A percentile compares a stretch with the other conserved stretches of the same genome.
These are phyloP conservation scores for Phengaris arion DNA, from an alignment of 2,888 invertebrate species.

Conservation along the genomic window DNA sequence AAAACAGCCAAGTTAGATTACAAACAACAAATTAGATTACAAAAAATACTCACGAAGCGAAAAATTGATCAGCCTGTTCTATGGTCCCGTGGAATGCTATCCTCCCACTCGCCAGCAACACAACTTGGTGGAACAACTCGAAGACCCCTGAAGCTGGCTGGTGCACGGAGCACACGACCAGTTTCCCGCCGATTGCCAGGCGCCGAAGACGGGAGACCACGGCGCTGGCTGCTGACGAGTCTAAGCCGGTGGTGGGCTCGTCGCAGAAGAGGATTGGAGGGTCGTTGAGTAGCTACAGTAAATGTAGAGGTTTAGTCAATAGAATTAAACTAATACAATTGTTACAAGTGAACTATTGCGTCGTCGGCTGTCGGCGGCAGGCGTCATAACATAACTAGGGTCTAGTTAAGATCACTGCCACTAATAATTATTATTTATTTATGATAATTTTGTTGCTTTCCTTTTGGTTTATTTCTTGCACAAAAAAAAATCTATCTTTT, in stretches of 20 bases:
- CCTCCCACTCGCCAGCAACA: conserved; percentile 87
- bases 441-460: no score
- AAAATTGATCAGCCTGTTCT: conserved; percentile 83
- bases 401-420: no score
- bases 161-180: conserved; percentile 92
- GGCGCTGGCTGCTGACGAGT: conserved; percentile 91
- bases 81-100: conserved; percentile 89
- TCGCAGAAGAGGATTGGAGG: conserved; percentile 95
- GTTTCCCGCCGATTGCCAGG: conserved; percentile 84
- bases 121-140: conserved; percentile 88
- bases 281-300: conserved; percentile 87
- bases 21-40: background rate
- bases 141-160: conserved; percentile 94
- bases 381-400: no score
- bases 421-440: no score
- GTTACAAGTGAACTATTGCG: no score
- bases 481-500: no score
- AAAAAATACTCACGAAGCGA: conserved; percentile 79
- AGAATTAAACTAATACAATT: no score
- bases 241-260: conserved; percentile 95
- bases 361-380: no score
- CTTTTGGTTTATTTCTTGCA: no score
- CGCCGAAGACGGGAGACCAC: conserved; percentile 85
- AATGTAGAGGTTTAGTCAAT: background rate
- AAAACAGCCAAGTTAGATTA: background rate